Evolutionary conservation across 1,140 invertebrate species (phyloP), one percentile per base, ranked within the genome.

Genomic region (Brachionus rotundiformis): DNA sequence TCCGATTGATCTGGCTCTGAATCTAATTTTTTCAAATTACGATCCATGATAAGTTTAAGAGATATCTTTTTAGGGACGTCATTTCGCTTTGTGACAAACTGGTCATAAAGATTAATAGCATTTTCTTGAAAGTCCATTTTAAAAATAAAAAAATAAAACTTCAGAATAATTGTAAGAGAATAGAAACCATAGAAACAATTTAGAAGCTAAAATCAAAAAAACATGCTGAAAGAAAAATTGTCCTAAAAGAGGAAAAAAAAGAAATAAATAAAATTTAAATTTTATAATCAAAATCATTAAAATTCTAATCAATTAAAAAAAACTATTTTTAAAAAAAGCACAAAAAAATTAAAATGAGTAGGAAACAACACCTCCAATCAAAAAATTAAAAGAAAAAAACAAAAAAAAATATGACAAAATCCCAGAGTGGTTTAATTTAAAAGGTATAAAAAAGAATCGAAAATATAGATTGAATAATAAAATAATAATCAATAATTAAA

Each of bases 21-120:
- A 2, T 68, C 27, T 19, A 27, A 10, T 3, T 31, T 10, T 68
- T 68, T 68, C 13, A 68, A 31, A 23, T 73, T 73, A 2, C 68
- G 68, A 7, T 73, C 68, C 68, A 73, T 73, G 1, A 73, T 73
- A 41, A 73, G 68, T 44, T 73, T 73, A 0, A 73, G 68, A 4
- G 33, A 36, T 41, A 73, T 73, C 39, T 73, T 73, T 41, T 73
- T 73, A 23, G 68, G 36, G 1, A 11, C 16, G 16, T 73, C 68
- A 33, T 36, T 68, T 25, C n/a, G 11, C 5, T 49, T 19, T n/a
- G n/a, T n/a, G 11, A n/a, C 13, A 0, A 5, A n/a, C 6, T 49
- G 13, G n/a, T 49, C 44, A 49, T 3, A 49, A 49, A n/a, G 16
- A 49, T 49, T 49, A 49, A 49, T 5, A 49, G 6, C 44, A n/a